These are phyloP conservation scores for Drosophila seclusa DNA, from an alignment of 2,888 invertebrate genomes.

Conservation along the genomic window DNA sequence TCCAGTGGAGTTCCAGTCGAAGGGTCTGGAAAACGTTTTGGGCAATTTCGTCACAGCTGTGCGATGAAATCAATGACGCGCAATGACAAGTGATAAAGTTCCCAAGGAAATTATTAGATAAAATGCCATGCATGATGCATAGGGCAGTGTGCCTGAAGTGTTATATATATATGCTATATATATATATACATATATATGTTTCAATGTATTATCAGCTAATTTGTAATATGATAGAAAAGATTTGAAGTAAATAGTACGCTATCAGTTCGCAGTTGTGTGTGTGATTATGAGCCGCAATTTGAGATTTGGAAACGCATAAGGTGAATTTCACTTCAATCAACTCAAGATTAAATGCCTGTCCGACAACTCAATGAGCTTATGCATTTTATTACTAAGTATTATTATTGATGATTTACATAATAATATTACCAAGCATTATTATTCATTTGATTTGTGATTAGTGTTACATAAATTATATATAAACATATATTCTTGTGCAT, in stretches of 20 bases:
- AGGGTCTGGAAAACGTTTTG: constrained; percentile 13
- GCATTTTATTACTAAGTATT: constrained; percentile 1
- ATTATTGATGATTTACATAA: background rate
- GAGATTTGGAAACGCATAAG: constrained; percentile 31
- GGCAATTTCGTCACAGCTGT: constrained; percentile 38
- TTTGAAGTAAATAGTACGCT: constrained; percentile 39
- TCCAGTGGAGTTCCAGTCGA: background rate
- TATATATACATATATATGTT: background rate
- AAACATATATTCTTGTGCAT: background rate
- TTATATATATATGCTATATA: background rate
- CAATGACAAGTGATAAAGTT: constrained; percentile 35
- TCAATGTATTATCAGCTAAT: constrained; percentile 15
- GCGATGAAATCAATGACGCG: constrained; percentile 27
- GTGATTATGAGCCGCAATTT: constrained; percentile 16
- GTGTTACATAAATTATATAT: background rate
- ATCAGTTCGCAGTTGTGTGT: constrained; percentile 30
- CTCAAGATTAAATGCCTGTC: constrained; percentile 11
- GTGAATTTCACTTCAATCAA: constrained; percentile 34
- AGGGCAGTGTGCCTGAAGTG: constrained; percentile 1
- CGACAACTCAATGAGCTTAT: background rate
- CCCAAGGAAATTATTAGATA: constrained; percentile 31
- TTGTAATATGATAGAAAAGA: constrained; percentile 45
- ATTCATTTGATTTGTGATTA: background rate
- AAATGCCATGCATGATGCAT: constrained; percentile 5
- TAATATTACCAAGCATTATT: background rate